Conservation (phyloP, 2,113 vertebrate genomes). For the Psilopogon haemacephalus region DNA sequence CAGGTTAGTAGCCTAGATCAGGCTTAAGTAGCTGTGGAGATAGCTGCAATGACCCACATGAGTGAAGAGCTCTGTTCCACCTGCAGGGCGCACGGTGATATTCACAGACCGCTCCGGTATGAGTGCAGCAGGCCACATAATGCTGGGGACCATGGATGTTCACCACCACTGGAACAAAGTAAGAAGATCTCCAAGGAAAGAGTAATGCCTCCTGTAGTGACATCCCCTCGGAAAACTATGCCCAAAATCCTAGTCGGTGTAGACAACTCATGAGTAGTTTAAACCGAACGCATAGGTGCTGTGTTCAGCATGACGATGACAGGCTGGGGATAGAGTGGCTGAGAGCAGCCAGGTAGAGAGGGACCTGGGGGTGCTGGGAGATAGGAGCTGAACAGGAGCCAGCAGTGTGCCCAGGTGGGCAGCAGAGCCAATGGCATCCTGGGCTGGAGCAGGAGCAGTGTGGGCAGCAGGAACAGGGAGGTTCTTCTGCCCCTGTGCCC, state of each 20-base stretch:
- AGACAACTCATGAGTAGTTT: neutral
- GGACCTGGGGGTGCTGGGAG: too few species aligned
- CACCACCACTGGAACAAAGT: constrained; percentile 96
- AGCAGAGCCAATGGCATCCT: too few species aligned
- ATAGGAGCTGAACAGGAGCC: too few species aligned
- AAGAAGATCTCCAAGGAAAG: constrained; percentile 49
- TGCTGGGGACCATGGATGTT: constrained; percentile 96
- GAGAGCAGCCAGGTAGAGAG: too few species aligned
- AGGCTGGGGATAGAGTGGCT: too few species aligned
- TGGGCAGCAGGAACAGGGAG: too few species aligned
- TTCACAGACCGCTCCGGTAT: constrained; percentile 93
- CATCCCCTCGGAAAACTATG: neutral
- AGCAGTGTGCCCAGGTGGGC: too few species aligned
- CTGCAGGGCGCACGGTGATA: constrained; percentile 82
- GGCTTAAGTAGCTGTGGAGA: neutral
- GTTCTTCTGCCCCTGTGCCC: too few species aligned
- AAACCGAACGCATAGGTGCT: neutral
- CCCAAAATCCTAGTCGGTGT: neutral
- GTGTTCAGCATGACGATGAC: neutral
- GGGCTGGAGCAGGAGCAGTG: too few species aligned
- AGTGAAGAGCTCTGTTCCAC: constrained; percentile 31
- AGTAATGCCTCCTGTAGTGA: neutral
- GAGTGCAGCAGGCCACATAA: constrained; percentile 89
- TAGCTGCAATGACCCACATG: neutral
- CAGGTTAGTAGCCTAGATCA: neutral